Evolutionary conservation across 2,113 vertebrate species (phyloP), one percentile per base, ranked within the genome.

Genomic region (Indicator maculatus): DNA sequence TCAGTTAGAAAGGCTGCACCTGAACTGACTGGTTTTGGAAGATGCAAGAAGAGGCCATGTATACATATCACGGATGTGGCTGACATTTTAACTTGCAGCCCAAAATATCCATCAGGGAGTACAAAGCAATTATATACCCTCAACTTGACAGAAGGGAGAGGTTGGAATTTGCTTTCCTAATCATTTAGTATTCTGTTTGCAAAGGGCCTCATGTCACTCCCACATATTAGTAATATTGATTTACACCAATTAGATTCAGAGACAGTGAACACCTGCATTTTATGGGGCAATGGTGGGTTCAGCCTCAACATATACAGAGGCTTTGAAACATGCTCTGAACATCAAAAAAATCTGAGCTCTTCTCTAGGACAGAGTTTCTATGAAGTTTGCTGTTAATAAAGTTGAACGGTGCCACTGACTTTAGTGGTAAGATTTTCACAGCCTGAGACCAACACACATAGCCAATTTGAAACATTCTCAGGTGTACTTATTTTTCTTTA

Each of bases 121-220:
- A 83, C 39, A 84, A 75, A 59, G 63, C 44, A 93, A 89, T 79
- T 88, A 86, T 9, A 53, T 31, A 66, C 20, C n/a, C 65, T 75
- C 41, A 64, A 71, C 56, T 60, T 88, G 65, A 89, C 72, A 84
- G 76, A 81, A 90, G 83, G 88, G 86, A 90, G 89, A 67, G 44
- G 72, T 1, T 78, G 93, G 76, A 95, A 94, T 95, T 90, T 88
- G 73, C 64, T 91, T 91, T 77, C 69, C 70, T 85, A 74, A 27
- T 63, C 70, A 69, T 58, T 88, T 33, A 53, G n/a, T 31, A 36
- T 58, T 65, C 26, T 53, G 86, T 75, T 92, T 92, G 80, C 77
- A 86, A 86, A 30, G 30, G n/a, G 78, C 53, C 58, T 55, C 73
- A 81, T 27, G 52, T 21, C 81, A 78, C 56, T 91, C 85, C 76